Percentiles rank a stretch among this genome's conserved stretches.
phyloP scores from a whole-genome alignment of 2,888 invertebrate species.

The Agrochola circellaris region DNA sequence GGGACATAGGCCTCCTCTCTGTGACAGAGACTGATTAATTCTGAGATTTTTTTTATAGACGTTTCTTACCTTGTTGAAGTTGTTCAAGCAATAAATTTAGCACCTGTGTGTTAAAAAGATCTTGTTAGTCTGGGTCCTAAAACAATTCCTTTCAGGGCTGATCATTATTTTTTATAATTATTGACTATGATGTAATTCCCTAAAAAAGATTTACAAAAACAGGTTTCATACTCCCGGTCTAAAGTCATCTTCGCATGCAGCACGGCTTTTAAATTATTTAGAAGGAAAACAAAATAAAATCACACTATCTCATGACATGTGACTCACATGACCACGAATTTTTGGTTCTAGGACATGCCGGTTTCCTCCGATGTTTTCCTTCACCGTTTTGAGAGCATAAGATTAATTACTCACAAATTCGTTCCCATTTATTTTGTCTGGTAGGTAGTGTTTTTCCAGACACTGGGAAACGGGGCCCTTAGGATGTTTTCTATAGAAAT shows the following conservation, averaged over 20 bases:
- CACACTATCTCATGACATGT: conserved; percentile 38
- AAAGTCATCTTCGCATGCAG: conserved; percentile 8
- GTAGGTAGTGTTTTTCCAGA: too few species aligned
- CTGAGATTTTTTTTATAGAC: background rate
- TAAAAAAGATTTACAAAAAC: background rate
- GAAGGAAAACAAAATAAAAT: conserved; percentile 16
- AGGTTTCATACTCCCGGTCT: background rate
- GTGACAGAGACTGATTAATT: too few species aligned
- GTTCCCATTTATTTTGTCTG: too few species aligned
- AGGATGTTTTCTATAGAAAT: too few species aligned
- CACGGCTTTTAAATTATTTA: background rate
- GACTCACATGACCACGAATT: too few species aligned
- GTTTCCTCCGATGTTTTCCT: too few species aligned
- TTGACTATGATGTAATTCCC: background rate
- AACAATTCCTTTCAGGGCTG: background rate
- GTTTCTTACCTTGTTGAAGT: background rate
- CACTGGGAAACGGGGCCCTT: too few species aligned
- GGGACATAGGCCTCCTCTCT: too few species aligned
- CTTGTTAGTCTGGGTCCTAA: background rate
- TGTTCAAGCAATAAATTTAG: background rate
- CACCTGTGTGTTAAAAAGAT: background rate
- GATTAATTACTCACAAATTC: too few species aligned
- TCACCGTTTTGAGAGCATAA: too few species aligned
- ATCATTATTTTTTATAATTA: too few species aligned
- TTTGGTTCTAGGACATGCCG: too few species aligned